Evolutionary conservation across 2,888 invertebrate species (phyloP).

Genomic region (Pediacus dermestoides): DNA sequence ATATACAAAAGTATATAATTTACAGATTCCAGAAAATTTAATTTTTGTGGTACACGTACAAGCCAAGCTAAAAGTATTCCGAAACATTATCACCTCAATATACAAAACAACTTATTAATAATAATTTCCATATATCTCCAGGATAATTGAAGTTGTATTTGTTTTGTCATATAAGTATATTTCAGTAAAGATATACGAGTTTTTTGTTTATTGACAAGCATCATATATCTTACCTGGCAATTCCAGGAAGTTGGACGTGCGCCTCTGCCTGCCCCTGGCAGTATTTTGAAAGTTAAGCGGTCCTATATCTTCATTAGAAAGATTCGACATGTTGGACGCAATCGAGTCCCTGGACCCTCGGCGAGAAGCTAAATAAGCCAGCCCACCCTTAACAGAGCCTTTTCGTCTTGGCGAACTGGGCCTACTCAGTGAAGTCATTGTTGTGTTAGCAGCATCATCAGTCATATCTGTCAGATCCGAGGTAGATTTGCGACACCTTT

Average conservation of each 20-base stretch:
- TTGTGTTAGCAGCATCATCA: slow-evolving; percentile 55
- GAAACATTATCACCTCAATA: no score
- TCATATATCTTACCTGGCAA: slow-evolving; percentile 77
- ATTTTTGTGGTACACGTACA: no score
- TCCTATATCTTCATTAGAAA: slow-evolving; percentile 78
- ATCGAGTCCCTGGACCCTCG: slow-evolving; percentile 74
- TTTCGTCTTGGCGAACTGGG: slow-evolving; percentile 66
- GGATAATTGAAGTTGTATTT: no score
- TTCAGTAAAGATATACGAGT: no score
- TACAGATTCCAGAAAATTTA: no score
- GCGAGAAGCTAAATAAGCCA: slow-evolving; percentile 80
- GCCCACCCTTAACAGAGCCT: slow-evolving; percentile 65
- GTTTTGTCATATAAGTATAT: no score
- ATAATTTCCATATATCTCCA: no score
- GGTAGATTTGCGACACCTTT: slow-evolving; percentile 69
- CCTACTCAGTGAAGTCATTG: slow-evolving; percentile 60
- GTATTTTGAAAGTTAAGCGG: slow-evolving; percentile 77
- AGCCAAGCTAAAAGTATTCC: no score
- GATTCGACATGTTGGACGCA: slow-evolving; percentile 63
- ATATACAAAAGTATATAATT: no score
- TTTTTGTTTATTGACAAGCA: no score
- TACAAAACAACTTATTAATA: no score
- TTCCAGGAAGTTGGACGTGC: slow-evolving; percentile 84
- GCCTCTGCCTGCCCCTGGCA: slow-evolving; percentile 70
- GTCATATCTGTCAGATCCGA: slow-evolving; percentile 68